Evolutionary conservation across 2,888 invertebrate genomes (phyloP).

Genomic region (Andrena camellia): DNA sequence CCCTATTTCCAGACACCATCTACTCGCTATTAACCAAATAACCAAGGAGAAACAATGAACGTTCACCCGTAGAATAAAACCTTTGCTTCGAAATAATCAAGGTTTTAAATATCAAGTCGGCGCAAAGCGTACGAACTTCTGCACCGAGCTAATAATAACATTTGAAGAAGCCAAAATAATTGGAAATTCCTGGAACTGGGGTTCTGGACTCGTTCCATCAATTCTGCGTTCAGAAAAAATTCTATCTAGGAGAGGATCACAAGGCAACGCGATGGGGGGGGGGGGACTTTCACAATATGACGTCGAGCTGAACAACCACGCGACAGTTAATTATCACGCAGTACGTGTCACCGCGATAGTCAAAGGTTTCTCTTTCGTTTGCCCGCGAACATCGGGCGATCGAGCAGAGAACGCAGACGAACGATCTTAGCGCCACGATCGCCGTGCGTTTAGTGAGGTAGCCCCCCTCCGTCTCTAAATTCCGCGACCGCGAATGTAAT

Average conservation of each 20-base stretch:
- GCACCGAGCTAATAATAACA: no score
- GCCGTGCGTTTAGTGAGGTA: conserved; percentile 8
- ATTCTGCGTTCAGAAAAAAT: background rate
- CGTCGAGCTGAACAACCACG: background rate
- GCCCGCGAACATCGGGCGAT: background rate
- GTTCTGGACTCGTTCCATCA: background rate
- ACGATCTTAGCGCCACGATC: background rate
- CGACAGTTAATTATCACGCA: conserved; percentile 15
- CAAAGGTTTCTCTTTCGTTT: conserved; percentile 3
- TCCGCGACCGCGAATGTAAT: conserved; percentile 49
- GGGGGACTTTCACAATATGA: conserved; percentile 8
- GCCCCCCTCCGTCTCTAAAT: conserved; percentile 20
- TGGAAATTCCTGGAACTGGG: background rate
- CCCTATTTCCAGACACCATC: background rate
- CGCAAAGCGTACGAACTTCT: no score
- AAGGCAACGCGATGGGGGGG: background rate
- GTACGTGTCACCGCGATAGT: conserved; percentile 2
- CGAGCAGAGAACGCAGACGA: background rate
- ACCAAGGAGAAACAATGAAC: no score
- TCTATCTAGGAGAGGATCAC: background rate
- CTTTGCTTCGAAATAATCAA: no score
- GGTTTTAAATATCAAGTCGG: no score
- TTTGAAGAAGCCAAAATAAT: background rate
- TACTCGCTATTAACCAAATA: background rate
- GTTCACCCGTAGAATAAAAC: no score